A percentile compares a stretch with the other conserved stretches of the same genome.
phyloP scores from a whole-genome alignment of 2,113 vertebrate genomes.

The Gasterosteus aculeatus region DNA sequence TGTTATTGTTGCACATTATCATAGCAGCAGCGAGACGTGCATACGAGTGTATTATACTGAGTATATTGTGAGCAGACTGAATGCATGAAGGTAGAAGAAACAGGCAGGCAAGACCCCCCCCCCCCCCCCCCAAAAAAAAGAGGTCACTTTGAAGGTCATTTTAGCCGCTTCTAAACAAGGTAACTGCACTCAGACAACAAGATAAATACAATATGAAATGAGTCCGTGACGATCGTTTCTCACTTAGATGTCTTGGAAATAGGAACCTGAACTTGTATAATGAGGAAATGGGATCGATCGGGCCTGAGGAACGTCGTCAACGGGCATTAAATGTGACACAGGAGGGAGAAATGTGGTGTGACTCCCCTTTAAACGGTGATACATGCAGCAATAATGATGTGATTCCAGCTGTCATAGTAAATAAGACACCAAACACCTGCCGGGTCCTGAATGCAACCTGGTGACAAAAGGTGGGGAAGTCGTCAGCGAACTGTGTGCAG shows the following conservation, averaged over 20 bases:
- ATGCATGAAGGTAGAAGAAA: background rate
- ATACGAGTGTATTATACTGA: background rate
- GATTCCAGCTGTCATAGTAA: constrained; percentile 40
- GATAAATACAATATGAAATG: background rate
- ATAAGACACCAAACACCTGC: constrained; percentile 18
- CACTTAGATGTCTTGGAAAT: constrained; percentile 7
- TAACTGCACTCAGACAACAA: background rate
- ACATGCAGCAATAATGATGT: constrained; percentile 39
- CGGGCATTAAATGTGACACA: constrained; percentile 49
- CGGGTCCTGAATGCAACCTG: constrained; percentile 34
- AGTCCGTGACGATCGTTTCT: background rate
- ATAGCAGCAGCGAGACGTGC: constrained; percentile 3
- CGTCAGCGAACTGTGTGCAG: constrained; percentile 37
- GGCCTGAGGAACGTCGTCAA: constrained; percentile 8
- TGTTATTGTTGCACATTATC: constrained; percentile 14
- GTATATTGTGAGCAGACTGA: constrained; percentile 19
- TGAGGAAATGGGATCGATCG: constrained; percentile 14
- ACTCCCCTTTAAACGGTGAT: constrained; percentile 46
- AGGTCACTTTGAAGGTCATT: background rate
- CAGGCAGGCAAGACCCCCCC: background rate
- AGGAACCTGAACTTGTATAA: background rate
- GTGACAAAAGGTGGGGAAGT: constrained; percentile 16
- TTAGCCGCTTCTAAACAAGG: constrained; percentile 8
- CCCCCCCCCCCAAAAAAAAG: background rate
- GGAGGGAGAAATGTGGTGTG: constrained; percentile 16